phyloP scores from a whole-genome alignment of 2,113 vertebrate species.

The Erythrocercus mccallii region DNA sequence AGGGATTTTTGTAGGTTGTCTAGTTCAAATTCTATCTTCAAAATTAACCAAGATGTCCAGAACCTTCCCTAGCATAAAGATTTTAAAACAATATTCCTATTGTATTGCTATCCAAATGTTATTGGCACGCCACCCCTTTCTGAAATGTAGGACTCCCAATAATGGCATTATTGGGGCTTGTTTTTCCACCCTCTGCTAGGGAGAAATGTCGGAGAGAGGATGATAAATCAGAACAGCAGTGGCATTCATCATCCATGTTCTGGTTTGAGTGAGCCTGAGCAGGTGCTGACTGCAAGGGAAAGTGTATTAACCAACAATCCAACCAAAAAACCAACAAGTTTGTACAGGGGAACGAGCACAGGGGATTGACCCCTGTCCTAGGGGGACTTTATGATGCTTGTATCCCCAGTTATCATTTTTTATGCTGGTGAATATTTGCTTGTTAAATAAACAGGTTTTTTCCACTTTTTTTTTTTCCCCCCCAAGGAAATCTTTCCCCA shows the following conservation, averaged over 20 bases:
- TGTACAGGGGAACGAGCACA: neutral
- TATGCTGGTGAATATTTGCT: neutral
- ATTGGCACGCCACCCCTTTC: neutral
- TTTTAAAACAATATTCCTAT: neutral
- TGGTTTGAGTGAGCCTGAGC: neutral
- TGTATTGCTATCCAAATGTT: neutral
- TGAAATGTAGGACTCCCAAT: neutral
- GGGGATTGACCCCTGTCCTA: neutral
- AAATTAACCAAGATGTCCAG: neutral
- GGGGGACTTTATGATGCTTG: neutral
- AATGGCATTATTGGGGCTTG: neutral
- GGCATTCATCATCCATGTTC: neutral
- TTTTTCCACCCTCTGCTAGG: neutral
- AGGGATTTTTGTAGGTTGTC: neutral
- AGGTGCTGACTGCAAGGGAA: neutral
- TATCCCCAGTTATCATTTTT: rapidly evolving
- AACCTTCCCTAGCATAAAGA: neutral
- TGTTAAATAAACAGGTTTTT: neutral
- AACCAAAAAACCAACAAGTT: no score
- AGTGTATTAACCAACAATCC: no score
- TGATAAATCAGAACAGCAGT: neutral
- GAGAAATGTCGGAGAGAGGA: neutral
- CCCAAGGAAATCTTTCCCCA: neutral
- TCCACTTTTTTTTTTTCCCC: neutral
- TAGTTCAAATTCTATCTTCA: neutral